phyloP scores from a whole-genome alignment of 1,140 invertebrate species.

The Pseudomyrmex sp. region DNA sequence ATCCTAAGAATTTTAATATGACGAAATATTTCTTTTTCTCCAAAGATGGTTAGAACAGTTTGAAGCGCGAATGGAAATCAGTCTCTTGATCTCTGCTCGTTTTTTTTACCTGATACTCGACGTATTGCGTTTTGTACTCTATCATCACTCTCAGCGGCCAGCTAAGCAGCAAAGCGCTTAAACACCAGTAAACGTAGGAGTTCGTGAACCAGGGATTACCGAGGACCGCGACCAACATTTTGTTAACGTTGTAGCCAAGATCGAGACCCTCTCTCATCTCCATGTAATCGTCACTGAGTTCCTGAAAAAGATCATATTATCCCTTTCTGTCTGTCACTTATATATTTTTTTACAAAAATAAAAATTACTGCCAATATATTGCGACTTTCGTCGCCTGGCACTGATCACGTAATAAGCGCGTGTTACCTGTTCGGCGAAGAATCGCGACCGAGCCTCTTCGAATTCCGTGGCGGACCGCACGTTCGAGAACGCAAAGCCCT shows the following conservation, averaged over 20 bases:
- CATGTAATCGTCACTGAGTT: slow-evolving; percentile 94
- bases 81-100: background rate
- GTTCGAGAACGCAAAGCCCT: slow-evolving; percentile 93
- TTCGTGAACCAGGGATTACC: slow-evolving; percentile 89
- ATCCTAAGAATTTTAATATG: too few species aligned
- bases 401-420: too few species aligned
- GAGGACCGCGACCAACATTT: slow-evolving; percentile 87
- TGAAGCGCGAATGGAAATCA: background rate
- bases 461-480: slow-evolving; percentile 93
- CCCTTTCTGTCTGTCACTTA: background rate
- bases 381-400: too few species aligned
- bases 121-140: slow-evolving; percentile 94
- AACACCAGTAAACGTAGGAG: slow-evolving; percentile 90
- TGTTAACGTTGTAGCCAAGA: slow-evolving; percentile 87
- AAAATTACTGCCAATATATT: background rate
- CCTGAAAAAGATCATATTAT: slow-evolving; percentile 83
- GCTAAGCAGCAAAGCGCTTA: slow-evolving; percentile 91
- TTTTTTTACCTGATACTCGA: slow-evolving; percentile 89
- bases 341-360: background rate
- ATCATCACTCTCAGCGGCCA: slow-evolving; percentile 94
- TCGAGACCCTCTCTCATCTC: slow-evolving; percentile 95
- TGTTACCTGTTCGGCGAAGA: slow-evolving; percentile 89
- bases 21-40: too few species aligned
- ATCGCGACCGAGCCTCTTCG: slow-evolving; percentile 92
- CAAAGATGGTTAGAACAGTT: background rate